Conservation (phyloP, 2,113 vertebrate species). For the Hippocampus barbouri region DNA sequence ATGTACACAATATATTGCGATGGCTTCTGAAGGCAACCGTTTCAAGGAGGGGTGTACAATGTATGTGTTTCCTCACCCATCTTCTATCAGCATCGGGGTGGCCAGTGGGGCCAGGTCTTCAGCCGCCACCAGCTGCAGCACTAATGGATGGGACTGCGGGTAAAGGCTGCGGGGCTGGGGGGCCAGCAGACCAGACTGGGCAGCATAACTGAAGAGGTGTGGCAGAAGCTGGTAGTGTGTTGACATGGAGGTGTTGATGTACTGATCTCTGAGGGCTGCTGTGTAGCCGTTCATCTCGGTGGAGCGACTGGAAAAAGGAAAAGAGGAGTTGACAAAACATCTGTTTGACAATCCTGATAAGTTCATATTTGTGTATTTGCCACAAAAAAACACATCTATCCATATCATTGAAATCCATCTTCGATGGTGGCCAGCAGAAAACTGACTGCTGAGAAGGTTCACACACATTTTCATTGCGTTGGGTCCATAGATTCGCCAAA, state of each 20-base stretch:
- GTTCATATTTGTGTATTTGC: not conserved
- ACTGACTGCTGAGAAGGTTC: too few relatives aligned
- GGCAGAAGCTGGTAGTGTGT: slow-evolving; percentile 93
- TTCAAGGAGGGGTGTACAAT: not conserved
- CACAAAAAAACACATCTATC: not conserved
- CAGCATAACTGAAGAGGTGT: slow-evolving; percentile 89
- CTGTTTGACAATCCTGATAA: not conserved
- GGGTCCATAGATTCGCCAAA: too few relatives aligned
- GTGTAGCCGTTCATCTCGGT: slow-evolving; percentile 91
- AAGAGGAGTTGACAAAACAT: slow-evolving; percentile 1
- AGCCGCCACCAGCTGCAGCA: slow-evolving; percentile 88
- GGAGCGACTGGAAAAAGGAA: slow-evolving; percentile 76
- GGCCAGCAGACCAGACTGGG: slow-evolving; percentile 85
- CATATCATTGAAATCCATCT: too few relatives aligned
- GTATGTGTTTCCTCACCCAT: slow-evolving; percentile 76
- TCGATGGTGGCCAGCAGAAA: too few relatives aligned
- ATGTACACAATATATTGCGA: not conserved
- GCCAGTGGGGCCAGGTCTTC: slow-evolving; percentile 88
- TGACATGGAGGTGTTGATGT: slow-evolving; percentile 86
- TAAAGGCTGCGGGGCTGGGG: slow-evolving; percentile 85
- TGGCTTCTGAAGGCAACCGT: not conserved
- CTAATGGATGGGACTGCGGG: slow-evolving; percentile 88
- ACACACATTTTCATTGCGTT: too few relatives aligned
- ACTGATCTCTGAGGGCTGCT: slow-evolving; percentile 89
- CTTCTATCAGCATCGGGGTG: slow-evolving; percentile 96